A percentile compares a stretch with the other conserved stretches of the same genome.
Conservation (phyloP, 1,140 invertebrate genomes). For the Drosophila navojoa region DNA sequence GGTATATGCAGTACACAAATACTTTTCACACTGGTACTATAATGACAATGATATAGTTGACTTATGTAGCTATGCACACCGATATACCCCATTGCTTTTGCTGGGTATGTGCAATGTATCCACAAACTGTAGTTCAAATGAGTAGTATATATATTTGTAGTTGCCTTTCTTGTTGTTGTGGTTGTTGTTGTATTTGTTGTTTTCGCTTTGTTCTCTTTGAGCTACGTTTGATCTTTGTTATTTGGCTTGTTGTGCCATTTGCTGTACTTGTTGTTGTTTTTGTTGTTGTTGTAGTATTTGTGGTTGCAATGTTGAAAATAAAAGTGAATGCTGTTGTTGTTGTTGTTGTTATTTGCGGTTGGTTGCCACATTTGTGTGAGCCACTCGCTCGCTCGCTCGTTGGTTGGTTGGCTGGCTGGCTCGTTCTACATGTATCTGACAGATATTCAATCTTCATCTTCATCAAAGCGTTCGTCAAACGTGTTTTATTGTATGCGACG, state of each 20-base stretch:
- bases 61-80: no score
- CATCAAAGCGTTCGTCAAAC: slow-evolving; percentile 75
- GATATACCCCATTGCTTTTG: background rate
- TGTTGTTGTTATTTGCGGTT: slow-evolving; percentile 17
- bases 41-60: no score
- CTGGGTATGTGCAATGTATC: slow-evolving; percentile 1
- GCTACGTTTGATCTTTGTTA: slow-evolving; percentile 70
- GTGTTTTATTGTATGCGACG: slow-evolving; percentile 68
- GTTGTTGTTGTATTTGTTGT: no score
- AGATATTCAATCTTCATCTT: slow-evolving; percentile 79
- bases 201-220: slow-evolving; percentile 47
- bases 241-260: slow-evolving; percentile 60
- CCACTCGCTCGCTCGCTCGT: slow-evolving; percentile 1
- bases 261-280: slow-evolving; percentile 46
- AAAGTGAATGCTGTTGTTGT: slow-evolving; percentile 63
- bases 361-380: slow-evolving; percentile 39
- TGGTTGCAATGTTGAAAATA: slow-evolving; percentile 69
- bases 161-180: background rate
- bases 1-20: background rate
- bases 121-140: slow-evolving; percentile 7
- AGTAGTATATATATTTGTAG: slow-evolving; percentile 28
- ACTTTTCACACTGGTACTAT: no score
- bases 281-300: slow-evolving; percentile 52
- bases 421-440: slow-evolving; percentile 54
- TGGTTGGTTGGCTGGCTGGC: background rate